Percentiles rank a stretch among this genome's conserved stretches.
Conservation (phyloP, 2,888 invertebrate species). For the Drosophila peninsularis region DNA sequence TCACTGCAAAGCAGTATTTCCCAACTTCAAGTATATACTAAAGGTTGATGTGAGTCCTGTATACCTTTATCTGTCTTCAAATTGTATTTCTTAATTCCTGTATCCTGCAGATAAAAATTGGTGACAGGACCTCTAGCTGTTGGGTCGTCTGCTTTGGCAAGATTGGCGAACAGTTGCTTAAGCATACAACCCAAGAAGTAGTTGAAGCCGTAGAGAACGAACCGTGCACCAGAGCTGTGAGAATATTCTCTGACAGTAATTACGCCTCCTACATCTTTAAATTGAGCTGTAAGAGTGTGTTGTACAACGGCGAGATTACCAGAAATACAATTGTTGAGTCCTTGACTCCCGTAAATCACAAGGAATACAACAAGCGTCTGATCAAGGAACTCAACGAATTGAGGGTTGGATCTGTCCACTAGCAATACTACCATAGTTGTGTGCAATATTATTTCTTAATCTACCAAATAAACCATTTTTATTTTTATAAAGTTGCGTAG, state of each 20-base stretch:
- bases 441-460: neutral
- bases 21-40: slow-evolving; percentile 94
- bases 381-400: slow-evolving; percentile 89
- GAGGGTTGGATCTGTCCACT: slow-evolving; percentile 84
- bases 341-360: slow-evolving; percentile 90
- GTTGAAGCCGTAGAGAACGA: slow-evolving; percentile 90
- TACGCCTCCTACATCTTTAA: slow-evolving; percentile 92
- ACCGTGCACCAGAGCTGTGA: slow-evolving; percentile 88
- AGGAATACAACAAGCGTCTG: slow-evolving; percentile 90
- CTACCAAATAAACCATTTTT: neutral
- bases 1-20: slow-evolving; percentile 94
- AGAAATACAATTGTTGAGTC: slow-evolving; percentile 90
- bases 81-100: neutral
- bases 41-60: slow-evolving; percentile 89
- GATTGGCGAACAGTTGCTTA: slow-evolving; percentile 91
- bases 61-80: neutral
- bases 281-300: slow-evolving; percentile 94
- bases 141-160: slow-evolving; percentile 97
- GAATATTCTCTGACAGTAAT: slow-evolving; percentile 89
- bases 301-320: slow-evolving; percentile 89
- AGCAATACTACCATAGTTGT: slow-evolving; percentile 4
- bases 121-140: slow-evolving; percentile 93
- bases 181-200: slow-evolving; percentile 89
- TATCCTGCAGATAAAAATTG: slow-evolving; percentile 90
- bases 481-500: neutral